phyloP scores from a whole-genome alignment of 30 jellyfish, hydroid and myxozoan genomes.

The Hydractinia symbiolongicarpus region DNA sequence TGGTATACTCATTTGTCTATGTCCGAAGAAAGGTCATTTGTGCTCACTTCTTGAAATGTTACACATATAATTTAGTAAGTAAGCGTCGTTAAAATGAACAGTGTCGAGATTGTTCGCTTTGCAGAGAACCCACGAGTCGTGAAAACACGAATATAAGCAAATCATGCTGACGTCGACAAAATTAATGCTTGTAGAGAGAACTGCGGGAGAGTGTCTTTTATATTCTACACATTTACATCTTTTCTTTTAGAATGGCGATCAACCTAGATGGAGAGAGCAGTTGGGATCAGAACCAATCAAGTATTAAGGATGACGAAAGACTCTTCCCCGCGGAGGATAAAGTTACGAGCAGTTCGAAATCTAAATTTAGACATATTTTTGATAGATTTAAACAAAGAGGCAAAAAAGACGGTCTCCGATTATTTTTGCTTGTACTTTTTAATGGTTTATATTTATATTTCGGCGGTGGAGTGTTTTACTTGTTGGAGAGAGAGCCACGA shows the following conservation, averaged over 20 bases:
- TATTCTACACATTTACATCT: too few relatives aligned
- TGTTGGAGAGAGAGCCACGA: conserved; percentile 44
- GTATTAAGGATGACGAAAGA: not conserved
- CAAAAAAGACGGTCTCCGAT: conserved; percentile 19
- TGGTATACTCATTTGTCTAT: too few relatives aligned
- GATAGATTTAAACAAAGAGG: not conserved
- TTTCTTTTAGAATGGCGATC: not conserved
- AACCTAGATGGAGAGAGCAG: not conserved
- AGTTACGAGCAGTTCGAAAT: not conserved
- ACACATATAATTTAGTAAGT: too few relatives aligned
- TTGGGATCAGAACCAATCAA: conserved; percentile 1
- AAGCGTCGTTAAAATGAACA: too few relatives aligned
- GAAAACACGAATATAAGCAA: too few relatives aligned
- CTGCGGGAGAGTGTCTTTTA: too few relatives aligned
- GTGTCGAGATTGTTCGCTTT: too few relatives aligned
- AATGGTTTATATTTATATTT: conserved; percentile 72
- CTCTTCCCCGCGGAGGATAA: conserved; percentile 5
- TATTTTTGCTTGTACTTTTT: conserved; percentile 55
- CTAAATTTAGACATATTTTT: not conserved
- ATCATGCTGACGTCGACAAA: too few relatives aligned
- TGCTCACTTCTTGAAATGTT: too few relatives aligned
- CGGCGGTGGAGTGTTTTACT: conserved; percentile 80
- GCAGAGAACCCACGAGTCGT: too few relatives aligned
- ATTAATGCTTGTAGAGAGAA: too few relatives aligned
- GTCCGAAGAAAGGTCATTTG: too few relatives aligned